Conservation (phyloP, 92 coral and sea anemone genomes). For the Palythoa caribaeorum region DNA sequence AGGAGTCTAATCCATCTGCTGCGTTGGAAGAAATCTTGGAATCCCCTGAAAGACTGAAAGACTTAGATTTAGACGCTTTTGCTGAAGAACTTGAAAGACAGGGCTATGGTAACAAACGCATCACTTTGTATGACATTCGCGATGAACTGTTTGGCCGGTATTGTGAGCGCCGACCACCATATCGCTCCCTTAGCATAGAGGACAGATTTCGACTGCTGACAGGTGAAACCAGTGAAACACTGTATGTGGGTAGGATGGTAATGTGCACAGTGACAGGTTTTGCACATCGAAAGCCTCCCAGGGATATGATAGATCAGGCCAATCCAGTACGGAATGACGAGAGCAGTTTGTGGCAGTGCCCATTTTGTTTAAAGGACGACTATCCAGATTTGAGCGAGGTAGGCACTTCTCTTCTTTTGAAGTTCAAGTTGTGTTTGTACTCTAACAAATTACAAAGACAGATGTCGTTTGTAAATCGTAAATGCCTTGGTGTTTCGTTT, state of each 20-base stretch:
- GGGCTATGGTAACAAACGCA: constrained; percentile 93
- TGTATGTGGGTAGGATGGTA: constrained; percentile 92
- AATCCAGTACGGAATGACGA: constrained; percentile 91
- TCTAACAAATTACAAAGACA: no score
- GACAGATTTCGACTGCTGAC: constrained; percentile 92
- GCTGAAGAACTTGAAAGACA: constrained; percentile 98
- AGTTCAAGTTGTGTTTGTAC: no score
- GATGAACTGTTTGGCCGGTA: constrained; percentile 97
- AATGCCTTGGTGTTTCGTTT: no score
- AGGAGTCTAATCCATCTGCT: constrained; percentile 96
- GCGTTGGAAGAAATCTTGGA: constrained; percentile 97
- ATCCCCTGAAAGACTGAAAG: constrained; percentile 92
- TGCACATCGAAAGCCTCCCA: constrained; percentile 93
- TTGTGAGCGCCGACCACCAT: constrained; percentile 88
- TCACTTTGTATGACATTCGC: constrained; percentile 95
- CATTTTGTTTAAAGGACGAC: constrained; percentile 87
- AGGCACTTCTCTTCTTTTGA: not conserved
- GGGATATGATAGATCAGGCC: constrained; percentile 92
- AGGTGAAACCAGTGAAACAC: constrained; percentile 85
- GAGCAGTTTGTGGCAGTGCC: constrained; percentile 91
- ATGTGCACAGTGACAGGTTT: constrained; percentile 92
- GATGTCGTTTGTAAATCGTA: no score
- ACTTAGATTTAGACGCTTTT: constrained; percentile 94
- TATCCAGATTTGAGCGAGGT: constrained; percentile 93
- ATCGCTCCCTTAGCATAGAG: constrained; percentile 85